Base-by-base conservation (phyloP, 2,888 invertebrate genomes). In the Drosophila longiperda region DNA sequence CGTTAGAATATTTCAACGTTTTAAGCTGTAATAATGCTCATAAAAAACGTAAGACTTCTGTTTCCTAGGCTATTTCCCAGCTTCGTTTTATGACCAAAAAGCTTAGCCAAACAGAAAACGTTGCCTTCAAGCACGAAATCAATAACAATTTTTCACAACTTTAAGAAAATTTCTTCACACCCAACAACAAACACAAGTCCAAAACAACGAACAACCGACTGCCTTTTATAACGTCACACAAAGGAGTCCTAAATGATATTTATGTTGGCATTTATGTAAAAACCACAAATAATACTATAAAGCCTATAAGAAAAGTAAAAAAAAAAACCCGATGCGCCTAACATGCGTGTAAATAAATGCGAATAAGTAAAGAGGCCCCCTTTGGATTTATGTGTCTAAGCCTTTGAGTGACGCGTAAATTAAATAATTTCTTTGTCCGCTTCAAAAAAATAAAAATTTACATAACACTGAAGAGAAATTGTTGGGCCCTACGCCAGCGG, bases 321-420 rank as follows among this genome's bases (percentile, higher is more conserved):
- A 50, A 68, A 58, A 61, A 58, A 58, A 54, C n/a, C 66, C 57
- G 60, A 60, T 80, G 62, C 68, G 70, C 60, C 68, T 74, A 83
- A 85, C 82, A 89, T 74, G 87, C 89, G 84, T 89, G 87, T 89
- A 82, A 85, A 89, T 87, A 79, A 87, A 85, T 85, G 89, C 87
- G 89, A 85, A 85, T 89, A 83, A 75, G 64, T 61, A 63, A 65
- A 71, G 60, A 54, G 69, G 45, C 61, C 48, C 33, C 29, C 45
- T 36, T 63, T 58, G 45, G 63, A 63, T 58, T 48, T 63, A 48
- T 15, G 38, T 34, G 45, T 32, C 53, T 75, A 66, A 80, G 76
- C 75, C 75, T 75, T 75, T 74, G 69, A 72, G 57, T 65, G 75
- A 70, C 73, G 77, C 79, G 81, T 88, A 88, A 87, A 87, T 87